Evolutionary conservation across 2,113 vertebrate species (phyloP).

Genomic region (Macroglossus sobrinus): DNA sequence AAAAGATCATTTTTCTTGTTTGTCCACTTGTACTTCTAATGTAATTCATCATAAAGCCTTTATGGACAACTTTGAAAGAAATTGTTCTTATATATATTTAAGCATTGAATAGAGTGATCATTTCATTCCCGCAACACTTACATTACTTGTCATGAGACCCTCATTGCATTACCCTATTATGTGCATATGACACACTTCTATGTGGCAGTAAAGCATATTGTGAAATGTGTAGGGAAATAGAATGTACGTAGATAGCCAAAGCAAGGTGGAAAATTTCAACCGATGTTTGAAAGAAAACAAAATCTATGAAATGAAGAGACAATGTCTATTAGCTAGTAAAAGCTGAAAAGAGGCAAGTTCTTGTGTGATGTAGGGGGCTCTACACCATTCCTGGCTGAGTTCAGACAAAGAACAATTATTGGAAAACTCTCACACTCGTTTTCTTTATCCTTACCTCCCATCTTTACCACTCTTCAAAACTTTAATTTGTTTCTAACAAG

Average conservation of each 20-base stretch:
- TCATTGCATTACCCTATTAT: background rate
- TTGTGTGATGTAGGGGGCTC: background rate
- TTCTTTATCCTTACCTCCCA: background rate
- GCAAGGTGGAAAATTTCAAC: background rate
- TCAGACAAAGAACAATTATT: background rate
- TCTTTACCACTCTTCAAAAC: background rate
- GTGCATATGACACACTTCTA: background rate
- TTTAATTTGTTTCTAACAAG: background rate
- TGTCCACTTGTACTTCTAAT: conserved; percentile 55
- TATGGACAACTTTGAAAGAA: background rate
- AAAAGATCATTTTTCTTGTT: conserved; percentile 60
- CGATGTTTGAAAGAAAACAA: background rate
- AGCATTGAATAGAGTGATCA: background rate
- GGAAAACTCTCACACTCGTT: background rate
- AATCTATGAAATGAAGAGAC: background rate
- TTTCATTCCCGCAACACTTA: background rate
- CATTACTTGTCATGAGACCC: background rate
- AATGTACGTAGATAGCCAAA: background rate
- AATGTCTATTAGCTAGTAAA: background rate
- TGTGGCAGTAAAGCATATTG: background rate
- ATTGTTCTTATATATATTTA: background rate
- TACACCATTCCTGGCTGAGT: background rate
- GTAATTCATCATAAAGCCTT: conserved; percentile 24
- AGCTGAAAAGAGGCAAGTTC: background rate
- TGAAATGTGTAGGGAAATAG: background rate